Conservation (phyloP, 2,797 vertebrate genomes). For the Falco cherrug region DNA sequence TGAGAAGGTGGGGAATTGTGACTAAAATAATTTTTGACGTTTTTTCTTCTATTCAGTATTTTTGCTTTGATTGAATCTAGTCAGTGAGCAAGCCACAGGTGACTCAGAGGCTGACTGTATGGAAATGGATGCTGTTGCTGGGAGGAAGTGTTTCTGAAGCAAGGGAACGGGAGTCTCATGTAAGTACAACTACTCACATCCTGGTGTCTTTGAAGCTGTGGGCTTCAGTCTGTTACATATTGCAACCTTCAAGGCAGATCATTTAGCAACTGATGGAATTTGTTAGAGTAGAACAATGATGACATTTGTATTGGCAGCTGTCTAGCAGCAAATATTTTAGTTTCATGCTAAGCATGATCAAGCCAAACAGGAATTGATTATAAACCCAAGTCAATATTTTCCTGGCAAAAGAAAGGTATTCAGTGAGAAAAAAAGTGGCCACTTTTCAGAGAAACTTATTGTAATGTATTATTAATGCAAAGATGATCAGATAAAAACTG, state of each 20-base stretch:
- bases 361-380: constrained; percentile 73
- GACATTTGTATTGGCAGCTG: constrained; percentile 59
- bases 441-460: constrained; percentile 71
- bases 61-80: neutral
- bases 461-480: constrained; percentile 80
- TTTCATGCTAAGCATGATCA: constrained; percentile 71
- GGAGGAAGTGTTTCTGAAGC: neutral
- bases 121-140: neutral
- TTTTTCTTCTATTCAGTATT: neutral
- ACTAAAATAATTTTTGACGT: neutral
- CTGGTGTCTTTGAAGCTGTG: neutral
- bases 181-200: neutral
- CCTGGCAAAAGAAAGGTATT: constrained; percentile 69
- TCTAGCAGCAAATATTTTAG: constrained; percentile 61
- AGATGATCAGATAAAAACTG: constrained; percentile 81
- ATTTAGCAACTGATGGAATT: constrained; percentile 63
- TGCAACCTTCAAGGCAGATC: constrained; percentile 57
- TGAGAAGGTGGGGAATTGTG: neutral
- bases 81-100: constrained; percentile 1
- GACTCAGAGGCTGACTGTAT: neutral
- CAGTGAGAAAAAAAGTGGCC: constrained; percentile 31
- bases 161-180: neutral
- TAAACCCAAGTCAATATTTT: constrained; percentile 76
- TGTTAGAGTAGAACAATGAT: constrained; percentile 54
- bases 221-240: neutral